phyloP scores from a whole-genome alignment of 2,888 invertebrate species.

The Odontocolon sp. region DNA sequence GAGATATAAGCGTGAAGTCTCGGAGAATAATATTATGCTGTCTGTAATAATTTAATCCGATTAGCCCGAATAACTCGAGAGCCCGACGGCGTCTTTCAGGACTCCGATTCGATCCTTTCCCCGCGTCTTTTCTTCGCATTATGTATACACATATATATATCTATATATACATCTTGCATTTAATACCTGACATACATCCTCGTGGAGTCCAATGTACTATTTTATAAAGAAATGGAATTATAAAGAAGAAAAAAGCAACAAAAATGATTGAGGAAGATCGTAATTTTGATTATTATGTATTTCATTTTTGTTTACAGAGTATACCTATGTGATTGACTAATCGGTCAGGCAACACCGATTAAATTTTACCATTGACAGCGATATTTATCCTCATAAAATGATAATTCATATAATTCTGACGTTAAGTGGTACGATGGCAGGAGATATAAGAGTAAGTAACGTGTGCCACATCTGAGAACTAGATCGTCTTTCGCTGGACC shows the following conservation, averaged over 20 bases:
- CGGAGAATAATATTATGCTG: constrained; percentile 70
- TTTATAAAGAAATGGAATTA: not conserved
- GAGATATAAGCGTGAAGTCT: constrained; percentile 61
- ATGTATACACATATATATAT: not conserved
- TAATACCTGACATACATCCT: constrained; percentile 17
- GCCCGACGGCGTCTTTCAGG: constrained; percentile 53
- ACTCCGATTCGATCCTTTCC: constrained; percentile 26
- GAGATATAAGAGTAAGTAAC: constrained; percentile 13
- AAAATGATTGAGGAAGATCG: constrained; percentile 30
- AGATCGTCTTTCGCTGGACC: constrained; percentile 40
- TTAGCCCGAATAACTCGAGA: constrained; percentile 66
- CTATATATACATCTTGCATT: not conserved
- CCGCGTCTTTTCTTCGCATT: too few relatives aligned
- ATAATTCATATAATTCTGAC: constrained; percentile 55
- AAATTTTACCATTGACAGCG: constrained; percentile 46
- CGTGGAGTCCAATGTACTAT: constrained; percentile 19
- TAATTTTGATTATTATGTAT: constrained; percentile 34
- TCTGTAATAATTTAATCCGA: constrained; percentile 71
- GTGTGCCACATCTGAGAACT: constrained; percentile 56
- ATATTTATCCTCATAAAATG: constrained; percentile 46
- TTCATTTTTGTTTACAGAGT: not conserved
- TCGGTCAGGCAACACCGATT: constrained; percentile 34
- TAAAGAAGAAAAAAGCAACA: not conserved
- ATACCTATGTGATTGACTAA: constrained; percentile 3
- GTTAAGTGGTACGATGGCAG: constrained; percentile 26